Percentiles rank a stretch among this genome's conserved stretches.
phyloP scores from a whole-genome alignment of 2,797 vertebrate genomes.

The Microctenopoma stevenorrisi region DNA sequence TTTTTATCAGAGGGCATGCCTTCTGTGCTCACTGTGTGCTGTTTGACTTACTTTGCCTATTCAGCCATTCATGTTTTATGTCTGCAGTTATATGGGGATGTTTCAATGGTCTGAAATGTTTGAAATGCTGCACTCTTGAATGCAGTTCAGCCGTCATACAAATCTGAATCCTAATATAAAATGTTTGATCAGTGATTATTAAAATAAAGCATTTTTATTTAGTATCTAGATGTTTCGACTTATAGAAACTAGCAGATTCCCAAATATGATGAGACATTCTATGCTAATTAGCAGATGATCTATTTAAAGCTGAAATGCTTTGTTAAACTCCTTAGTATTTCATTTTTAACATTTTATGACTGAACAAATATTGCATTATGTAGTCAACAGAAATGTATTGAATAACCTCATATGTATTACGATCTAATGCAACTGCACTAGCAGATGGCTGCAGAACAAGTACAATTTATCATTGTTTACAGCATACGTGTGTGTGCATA shows the following conservation, averaged over 20 bases:
- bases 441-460: neutral
- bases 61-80: slow-evolving; percentile 42
- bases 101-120: neutral
- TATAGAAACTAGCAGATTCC: slow-evolving; percentile 47
- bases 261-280: slow-evolving; percentile 56
- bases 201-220: neutral
- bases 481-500: neutral
- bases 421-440: neutral
- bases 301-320: slow-evolving; percentile 34
- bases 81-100: slow-evolving; percentile 14
- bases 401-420: no score
- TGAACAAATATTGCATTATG: no score
- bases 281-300: slow-evolving; percentile 51
- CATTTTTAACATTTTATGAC: no score
- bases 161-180: slow-evolving; percentile 3
- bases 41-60: slow-evolving; percentile 25
- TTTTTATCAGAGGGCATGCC: neutral
- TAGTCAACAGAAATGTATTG: no score
- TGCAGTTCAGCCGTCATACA: slow-evolving; percentile 11
- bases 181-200: neutral
- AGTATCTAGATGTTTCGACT: slow-evolving; percentile 20
- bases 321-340: no score
- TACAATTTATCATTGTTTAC: neutral
- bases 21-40: slow-evolving; percentile 15
- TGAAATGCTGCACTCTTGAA: slow-evolving; percentile 3